phyloP scores from a whole-genome alignment of 2,797 vertebrate genomes.

The Karalla daura region DNA sequence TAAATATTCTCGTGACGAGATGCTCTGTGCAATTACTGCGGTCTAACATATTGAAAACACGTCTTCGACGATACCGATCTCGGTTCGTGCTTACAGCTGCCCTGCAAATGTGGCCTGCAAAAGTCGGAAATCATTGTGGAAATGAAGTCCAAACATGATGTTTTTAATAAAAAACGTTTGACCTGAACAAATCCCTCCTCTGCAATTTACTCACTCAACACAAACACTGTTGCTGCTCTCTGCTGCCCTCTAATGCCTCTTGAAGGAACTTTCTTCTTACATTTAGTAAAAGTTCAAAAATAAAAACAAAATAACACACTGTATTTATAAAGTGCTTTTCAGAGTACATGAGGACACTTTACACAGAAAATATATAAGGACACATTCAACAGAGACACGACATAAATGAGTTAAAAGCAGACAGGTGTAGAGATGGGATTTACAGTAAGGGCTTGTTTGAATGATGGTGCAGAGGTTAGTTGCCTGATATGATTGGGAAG shows the following conservation, averaged over 20 bases:
- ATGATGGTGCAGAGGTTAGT: no score
- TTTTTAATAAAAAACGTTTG: conserved; percentile 1
- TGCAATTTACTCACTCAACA: conserved; percentile 11
- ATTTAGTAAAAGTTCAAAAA: no score
- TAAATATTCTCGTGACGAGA: background rate
- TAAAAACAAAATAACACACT: no score
- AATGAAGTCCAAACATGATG: background rate
- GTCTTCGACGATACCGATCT: background rate
- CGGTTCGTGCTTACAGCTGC: background rate
- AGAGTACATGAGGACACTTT: no score
- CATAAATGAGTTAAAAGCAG: no score
- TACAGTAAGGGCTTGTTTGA: no score
- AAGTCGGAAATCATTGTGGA: background rate
- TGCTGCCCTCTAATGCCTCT: conserved; percentile 72
- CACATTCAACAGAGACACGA: no score
- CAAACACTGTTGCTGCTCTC: conserved; percentile 53
- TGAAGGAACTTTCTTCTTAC: conserved; percentile 59
- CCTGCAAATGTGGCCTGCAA: background rate
- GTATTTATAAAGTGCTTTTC: no score
- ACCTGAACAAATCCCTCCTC: background rate
- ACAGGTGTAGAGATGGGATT: no score
- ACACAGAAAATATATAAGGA: no score
- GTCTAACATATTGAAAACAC: no score
- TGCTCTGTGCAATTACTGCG: background rate
- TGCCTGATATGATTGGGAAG: no score